Conservation (phyloP, 1,140 invertebrate species). For the Reticulitermes speratus region DNA sequence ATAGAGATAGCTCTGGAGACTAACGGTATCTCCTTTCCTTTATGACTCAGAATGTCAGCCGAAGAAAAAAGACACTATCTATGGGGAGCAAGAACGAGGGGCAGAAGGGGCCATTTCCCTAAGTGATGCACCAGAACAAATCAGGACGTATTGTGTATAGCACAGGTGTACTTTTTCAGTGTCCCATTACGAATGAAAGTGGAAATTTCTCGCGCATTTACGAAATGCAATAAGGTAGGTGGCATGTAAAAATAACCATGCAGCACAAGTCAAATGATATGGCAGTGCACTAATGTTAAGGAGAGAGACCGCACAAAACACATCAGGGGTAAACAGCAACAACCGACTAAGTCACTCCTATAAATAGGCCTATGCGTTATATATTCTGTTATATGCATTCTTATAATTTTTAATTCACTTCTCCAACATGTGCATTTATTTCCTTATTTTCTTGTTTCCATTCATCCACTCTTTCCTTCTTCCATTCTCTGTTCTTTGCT, state of each 20-base stretch:
- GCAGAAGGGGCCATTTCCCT: neutral
- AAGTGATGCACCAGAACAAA: conserved; percentile 1
- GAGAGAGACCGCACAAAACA: neutral
- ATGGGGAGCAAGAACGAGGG: neutral
- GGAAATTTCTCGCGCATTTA: neutral
- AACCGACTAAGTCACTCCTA: neutral
- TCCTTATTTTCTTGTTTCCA: too few relatives aligned
- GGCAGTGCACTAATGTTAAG: neutral
- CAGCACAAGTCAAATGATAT: neutral
- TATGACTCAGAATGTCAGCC: neutral
- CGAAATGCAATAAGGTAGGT: neutral
- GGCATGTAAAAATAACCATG: neutral
- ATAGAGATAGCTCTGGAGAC: neutral
- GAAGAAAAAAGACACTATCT: neutral
- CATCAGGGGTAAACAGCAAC: neutral
- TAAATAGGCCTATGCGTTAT: too few relatives aligned
- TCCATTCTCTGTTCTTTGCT: too few relatives aligned
- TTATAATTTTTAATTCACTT: too few relatives aligned
- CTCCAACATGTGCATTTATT: too few relatives aligned
- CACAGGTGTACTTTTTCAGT: neutral
- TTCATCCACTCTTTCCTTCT: too few relatives aligned
- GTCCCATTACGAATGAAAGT: neutral
- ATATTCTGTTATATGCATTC: too few relatives aligned
- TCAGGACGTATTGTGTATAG: neutral
- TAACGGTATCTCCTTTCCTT: neutral